Evolutionary conservation across 2,888 invertebrate species (phyloP).

Genomic region (Pachydiplax longipennis): DNA sequence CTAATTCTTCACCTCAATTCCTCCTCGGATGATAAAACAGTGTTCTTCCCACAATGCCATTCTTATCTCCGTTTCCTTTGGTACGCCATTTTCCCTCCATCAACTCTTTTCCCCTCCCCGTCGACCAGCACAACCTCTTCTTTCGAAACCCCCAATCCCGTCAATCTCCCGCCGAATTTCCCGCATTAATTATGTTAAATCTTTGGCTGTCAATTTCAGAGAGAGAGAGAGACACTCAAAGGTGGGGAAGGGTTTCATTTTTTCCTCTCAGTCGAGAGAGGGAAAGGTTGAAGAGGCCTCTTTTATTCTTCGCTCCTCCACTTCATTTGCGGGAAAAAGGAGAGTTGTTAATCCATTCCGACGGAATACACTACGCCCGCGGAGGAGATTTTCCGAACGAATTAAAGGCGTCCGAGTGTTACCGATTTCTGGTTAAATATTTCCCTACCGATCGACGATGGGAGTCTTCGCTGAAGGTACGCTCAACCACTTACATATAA

Average conservation of each 20-base stretch:
- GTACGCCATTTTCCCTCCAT: neutral
- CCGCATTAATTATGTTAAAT: neutral
- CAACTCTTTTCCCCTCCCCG: neutral
- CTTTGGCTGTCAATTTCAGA: neutral
- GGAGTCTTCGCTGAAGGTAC: too few relatives aligned
- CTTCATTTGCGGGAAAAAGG: neutral
- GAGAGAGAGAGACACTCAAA: neutral
- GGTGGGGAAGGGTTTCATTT: neutral
- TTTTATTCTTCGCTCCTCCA: neutral
- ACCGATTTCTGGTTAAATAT: neutral
- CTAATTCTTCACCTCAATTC: too few relatives aligned
- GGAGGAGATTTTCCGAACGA: neutral
- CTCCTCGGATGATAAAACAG: too few relatives aligned
- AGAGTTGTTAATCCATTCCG: neutral
- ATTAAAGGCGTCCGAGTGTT: neutral
- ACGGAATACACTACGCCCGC: neutral
- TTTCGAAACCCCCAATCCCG: neutral
- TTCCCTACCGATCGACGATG: neutral
- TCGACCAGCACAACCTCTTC: neutral
- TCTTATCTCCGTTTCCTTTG: neutral
- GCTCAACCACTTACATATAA: too few relatives aligned
- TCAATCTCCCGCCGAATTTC: neutral
- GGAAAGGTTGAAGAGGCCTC: neutral
- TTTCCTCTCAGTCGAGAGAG: neutral
- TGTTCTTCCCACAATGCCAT: neutral